Conservation (phyloP, 2,113 vertebrate species). For the Epinephelus moara region DNA sequence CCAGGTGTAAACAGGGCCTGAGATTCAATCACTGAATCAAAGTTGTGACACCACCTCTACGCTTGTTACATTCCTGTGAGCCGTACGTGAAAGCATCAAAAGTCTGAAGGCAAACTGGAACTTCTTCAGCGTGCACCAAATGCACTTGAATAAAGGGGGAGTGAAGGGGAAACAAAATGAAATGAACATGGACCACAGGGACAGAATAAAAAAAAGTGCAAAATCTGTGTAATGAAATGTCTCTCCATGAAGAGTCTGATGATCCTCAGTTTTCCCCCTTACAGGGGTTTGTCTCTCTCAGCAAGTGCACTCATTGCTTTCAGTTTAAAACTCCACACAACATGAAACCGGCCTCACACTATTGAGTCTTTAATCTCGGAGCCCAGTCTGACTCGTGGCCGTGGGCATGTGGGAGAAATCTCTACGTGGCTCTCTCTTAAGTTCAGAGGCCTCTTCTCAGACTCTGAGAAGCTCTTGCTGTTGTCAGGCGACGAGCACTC, state of each 20-base stretch:
- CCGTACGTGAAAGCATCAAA: slow-evolving; percentile 47
- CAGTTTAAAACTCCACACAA: slow-evolving; percentile 41
- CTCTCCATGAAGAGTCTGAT: slow-evolving; percentile 56
- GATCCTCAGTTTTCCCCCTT: slow-evolving; percentile 47
- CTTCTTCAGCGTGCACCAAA: slow-evolving; percentile 53
- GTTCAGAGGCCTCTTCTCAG: slow-evolving; percentile 90
- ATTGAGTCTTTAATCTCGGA: slow-evolving; percentile 97
- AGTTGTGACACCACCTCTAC: slow-evolving; percentile 13
- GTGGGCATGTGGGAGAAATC: slow-evolving; percentile 89
- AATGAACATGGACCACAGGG: slow-evolving; percentile 72
- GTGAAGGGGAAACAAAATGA: slow-evolving; percentile 62
- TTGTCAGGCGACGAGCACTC: slow-evolving; percentile 86
- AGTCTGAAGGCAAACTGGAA: slow-evolving; percentile 70
- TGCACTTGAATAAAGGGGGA: slow-evolving; percentile 55
- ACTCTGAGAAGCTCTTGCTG: slow-evolving; percentile 87
- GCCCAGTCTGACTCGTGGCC: slow-evolving; percentile 94
- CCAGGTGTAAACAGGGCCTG: no score
- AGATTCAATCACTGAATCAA: slow-evolving; percentile 36
- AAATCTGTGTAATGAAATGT: slow-evolving; percentile 74
- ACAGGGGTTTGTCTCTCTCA: slow-evolving; percentile 52
- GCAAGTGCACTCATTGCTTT: slow-evolving; percentile 62
- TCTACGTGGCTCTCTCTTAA: slow-evolving; percentile 91
- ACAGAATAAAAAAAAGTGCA: slow-evolving; percentile 76
- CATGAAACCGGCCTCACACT: slow-evolving; percentile 85
- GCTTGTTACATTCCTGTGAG: slow-evolving; percentile 67